phyloP scores from a whole-genome alignment of 1,140 invertebrate genomes.

The Cydia fagiglandana region DNA sequence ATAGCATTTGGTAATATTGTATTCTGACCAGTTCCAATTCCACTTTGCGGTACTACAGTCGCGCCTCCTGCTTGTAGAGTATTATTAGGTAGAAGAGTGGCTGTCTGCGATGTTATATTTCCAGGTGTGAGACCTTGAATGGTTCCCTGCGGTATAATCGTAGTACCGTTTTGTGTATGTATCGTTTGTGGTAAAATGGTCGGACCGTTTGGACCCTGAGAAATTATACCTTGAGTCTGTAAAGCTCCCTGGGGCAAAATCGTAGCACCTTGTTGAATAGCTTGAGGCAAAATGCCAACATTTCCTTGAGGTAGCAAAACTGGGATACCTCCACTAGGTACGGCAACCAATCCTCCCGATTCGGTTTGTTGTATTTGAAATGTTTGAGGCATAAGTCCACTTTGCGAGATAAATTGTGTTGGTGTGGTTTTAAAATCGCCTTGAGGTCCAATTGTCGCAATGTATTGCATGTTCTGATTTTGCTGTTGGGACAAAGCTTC shows the following conservation, averaged over 20 bases:
- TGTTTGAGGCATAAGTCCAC: conserved; percentile 81
- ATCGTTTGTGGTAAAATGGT: conserved; percentile 77
- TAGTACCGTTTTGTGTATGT: conserved; percentile 76
- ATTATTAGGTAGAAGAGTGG: conserved; percentile 69
- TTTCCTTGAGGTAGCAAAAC: conserved; percentile 79
- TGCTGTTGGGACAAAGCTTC: conserved; percentile 84
- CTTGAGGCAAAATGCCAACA: conserved; percentile 75
- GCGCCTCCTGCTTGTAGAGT: conserved; percentile 69
- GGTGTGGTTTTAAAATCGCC: conserved; percentile 78
- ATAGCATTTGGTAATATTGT: conserved; percentile 76
- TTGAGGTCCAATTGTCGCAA: conserved; percentile 83
- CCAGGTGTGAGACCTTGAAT: conserved; percentile 71
- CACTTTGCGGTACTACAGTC: conserved; percentile 73
- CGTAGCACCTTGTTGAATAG: conserved; percentile 72
- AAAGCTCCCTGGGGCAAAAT: conserved; percentile 73
- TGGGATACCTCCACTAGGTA: conserved; percentile 82
- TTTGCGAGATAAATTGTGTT: conserved; percentile 81
- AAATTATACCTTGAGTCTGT: conserved; percentile 79
- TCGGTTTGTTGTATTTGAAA: conserved; percentile 82
- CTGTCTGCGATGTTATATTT: conserved; percentile 71
- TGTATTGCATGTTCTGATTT: conserved; percentile 85
- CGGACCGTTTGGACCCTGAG: conserved; percentile 75
- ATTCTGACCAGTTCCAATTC: conserved; percentile 72
- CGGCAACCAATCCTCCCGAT: conserved; percentile 80
- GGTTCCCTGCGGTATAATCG: conserved; percentile 75